Percentiles rank a stretch among this genome's conserved stretches.
These are phyloP conservation scores for Autographa pulchrina DNA, from an alignment of 2,888 invertebrate species.

Conservation along the genomic window DNA sequence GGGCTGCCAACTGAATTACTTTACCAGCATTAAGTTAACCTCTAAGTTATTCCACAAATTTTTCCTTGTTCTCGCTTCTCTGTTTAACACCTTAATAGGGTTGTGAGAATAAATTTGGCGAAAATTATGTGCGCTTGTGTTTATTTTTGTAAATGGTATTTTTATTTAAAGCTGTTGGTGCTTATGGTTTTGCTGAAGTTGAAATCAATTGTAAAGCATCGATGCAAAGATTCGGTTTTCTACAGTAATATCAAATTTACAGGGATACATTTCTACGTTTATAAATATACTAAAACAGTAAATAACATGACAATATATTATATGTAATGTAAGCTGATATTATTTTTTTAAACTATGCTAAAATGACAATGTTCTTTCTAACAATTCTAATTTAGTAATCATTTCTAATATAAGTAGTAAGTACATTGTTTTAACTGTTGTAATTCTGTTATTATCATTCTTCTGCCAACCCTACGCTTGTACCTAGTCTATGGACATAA, in stretches of 20 bases:
- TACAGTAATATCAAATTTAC: background rate
- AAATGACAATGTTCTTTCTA: too few species aligned
- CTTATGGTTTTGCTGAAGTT: too few species aligned
- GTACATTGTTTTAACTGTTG: too few species aligned
- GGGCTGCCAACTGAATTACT: conserved; percentile 38
- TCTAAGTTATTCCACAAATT: conserved; percentile 27
- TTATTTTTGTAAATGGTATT: background rate
- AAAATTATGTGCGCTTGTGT: background rate
- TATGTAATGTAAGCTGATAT: too few species aligned
- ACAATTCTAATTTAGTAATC: too few species aligned
- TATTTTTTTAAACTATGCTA: too few species aligned
- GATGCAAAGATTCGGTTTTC: too few species aligned
- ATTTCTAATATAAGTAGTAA: too few species aligned
- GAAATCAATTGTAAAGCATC: too few species aligned
- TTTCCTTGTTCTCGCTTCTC: conserved; percentile 40
- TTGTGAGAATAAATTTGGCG: conserved; percentile 25
- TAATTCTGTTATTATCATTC: background rate
- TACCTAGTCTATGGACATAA: conserved; percentile 11
- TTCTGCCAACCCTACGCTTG: conserved; percentile 32
- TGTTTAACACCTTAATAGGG: conserved; percentile 42
- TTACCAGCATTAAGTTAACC: conserved; percentile 40
- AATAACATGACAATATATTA: too few species aligned
- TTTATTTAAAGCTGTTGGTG: background rate
- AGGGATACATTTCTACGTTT: background rate
- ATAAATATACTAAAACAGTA: too few species aligned